phyloP scores from a whole-genome alignment of 2,113 vertebrate genomes.

The Carettochelys insculpta region DNA sequence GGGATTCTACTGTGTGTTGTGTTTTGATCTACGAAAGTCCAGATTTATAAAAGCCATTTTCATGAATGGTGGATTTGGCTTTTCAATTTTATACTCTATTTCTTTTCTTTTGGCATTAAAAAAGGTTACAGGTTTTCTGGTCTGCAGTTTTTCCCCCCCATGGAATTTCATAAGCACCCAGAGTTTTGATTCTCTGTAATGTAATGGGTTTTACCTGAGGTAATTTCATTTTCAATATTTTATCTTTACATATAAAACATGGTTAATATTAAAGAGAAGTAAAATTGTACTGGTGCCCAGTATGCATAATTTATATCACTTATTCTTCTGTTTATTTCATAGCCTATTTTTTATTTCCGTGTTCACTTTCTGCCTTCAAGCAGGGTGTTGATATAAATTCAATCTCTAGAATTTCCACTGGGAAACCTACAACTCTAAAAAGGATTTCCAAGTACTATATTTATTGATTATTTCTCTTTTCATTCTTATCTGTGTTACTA shows the following conservation, averaged over 20 bases:
- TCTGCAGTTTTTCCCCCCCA: slow-evolving; percentile 8
- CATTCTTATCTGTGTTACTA: slow-evolving; percentile 50
- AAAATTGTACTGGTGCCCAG: slow-evolving; percentile 46
- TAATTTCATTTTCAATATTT: slow-evolving; percentile 66
- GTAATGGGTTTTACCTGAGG: slow-evolving; percentile 51
- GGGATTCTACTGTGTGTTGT: slow-evolving; percentile 3
- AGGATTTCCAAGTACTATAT: slow-evolving; percentile 55
- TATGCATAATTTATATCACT: slow-evolving; percentile 46
- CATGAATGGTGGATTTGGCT: slow-evolving; percentile 43
- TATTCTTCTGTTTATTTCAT: slow-evolving; percentile 66
- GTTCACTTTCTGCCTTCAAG: slow-evolving; percentile 61
- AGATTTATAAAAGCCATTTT: slow-evolving; percentile 54
- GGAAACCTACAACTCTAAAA: slow-evolving; percentile 44
- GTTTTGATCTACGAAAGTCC: slow-evolving; percentile 41
- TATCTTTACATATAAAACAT: slow-evolving; percentile 61
- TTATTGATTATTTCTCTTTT: slow-evolving; percentile 44
- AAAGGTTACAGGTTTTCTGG: slow-evolving; percentile 25
- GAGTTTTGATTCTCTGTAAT: slow-evolving; percentile 42
- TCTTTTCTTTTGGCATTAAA: slow-evolving; percentile 38
- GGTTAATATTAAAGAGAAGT: slow-evolving; percentile 62
- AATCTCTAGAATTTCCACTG: slow-evolving; percentile 45
- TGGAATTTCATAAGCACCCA: slow-evolving; percentile 52
- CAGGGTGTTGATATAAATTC: slow-evolving; percentile 39
- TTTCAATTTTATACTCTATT: slow-evolving; percentile 36
- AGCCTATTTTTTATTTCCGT: slow-evolving; percentile 47